These are phyloP conservation scores for Campopleginae sp. DNA, from an alignment of 2,888 invertebrate species.

Conservation along the genomic window DNA sequence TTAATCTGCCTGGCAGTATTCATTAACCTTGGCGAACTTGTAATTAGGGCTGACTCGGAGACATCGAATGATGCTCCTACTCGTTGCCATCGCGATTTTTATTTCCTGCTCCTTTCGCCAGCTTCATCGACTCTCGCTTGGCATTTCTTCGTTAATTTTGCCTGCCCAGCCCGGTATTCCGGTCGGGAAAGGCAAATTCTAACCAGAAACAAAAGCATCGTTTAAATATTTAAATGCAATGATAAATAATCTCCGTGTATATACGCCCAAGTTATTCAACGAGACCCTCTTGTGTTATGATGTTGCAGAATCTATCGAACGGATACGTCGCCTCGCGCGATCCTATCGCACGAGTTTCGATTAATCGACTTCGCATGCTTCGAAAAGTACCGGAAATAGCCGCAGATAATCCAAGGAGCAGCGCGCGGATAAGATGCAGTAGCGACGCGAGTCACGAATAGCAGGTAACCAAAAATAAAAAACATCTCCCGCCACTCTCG, in stretches of 20 bases:
- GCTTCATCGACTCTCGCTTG: too few species aligned
- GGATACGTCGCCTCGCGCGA: slow-evolving; percentile 57
- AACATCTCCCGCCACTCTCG: background rate
- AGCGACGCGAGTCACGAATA: slow-evolving; percentile 69
- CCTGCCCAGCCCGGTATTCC: too few species aligned
- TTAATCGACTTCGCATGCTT: slow-evolving; percentile 70
- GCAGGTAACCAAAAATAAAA: slow-evolving; percentile 59
- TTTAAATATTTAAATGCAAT: too few species aligned
- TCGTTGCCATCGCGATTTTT: too few species aligned
- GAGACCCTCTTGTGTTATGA: background rate
- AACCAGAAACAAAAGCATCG: too few species aligned
- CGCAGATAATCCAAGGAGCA: slow-evolving; percentile 69
- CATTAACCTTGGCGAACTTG: background rate
- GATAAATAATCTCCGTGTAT: too few species aligned
- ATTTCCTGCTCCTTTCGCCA: too few species aligned
- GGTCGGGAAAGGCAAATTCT: too few species aligned
- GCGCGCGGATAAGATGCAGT: slow-evolving; percentile 71
- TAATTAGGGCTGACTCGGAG: slow-evolving; percentile 9
- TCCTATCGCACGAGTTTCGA: slow-evolving; percentile 53
- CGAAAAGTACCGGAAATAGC: slow-evolving; percentile 69
- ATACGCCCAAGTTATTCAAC: background rate
- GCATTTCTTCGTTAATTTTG: too few species aligned
- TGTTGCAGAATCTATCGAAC: slow-evolving; percentile 59
- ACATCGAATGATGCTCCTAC: too few species aligned
- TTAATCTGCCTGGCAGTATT: background rate